phyloP scores from a whole-genome alignment of 2,888 invertebrate species.

The Malacosoma neustria region DNA sequence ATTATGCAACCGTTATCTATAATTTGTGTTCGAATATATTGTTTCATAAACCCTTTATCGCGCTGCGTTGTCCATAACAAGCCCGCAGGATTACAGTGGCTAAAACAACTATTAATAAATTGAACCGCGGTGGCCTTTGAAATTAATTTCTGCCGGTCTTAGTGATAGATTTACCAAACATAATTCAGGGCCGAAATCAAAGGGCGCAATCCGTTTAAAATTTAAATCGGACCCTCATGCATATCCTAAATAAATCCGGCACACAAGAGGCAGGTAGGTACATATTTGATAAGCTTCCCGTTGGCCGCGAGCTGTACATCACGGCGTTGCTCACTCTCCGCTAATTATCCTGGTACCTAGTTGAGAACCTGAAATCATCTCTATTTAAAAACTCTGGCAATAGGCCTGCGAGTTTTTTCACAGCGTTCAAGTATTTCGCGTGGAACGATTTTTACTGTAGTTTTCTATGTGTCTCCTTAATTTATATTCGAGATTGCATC shows the following conservation, averaged over 20 bases:
- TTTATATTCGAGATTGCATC: too few relatives aligned
- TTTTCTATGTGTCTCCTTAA: conserved; percentile 9
- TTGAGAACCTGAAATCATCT: conserved; percentile 46
- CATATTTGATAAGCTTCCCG: conserved; percentile 70
- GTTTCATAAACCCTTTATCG: conserved; percentile 44
- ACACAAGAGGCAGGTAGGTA: conserved; percentile 61
- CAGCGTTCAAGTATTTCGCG: conserved; percentile 12
- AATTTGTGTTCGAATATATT: conserved; percentile 33
- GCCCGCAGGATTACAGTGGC: conserved; percentile 36
- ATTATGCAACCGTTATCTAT: conserved; percentile 26
- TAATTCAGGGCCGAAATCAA: conserved; percentile 61
- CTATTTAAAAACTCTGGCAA: conserved; percentile 34
- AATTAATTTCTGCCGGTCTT: conserved; percentile 34
- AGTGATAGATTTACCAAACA: conserved; percentile 68
- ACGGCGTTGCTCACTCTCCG: conserved; percentile 47
- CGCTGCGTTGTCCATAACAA: conserved; percentile 29
- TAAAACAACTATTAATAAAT: conserved; percentile 57
- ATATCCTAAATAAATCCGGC: conserved; percentile 74
- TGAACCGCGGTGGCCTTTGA: conserved; percentile 41
- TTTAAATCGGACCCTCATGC: conserved; percentile 74
- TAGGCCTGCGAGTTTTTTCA: conserved; percentile 15
- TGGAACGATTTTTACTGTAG: conserved; percentile 11
- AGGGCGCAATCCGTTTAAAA: conserved; percentile 74
- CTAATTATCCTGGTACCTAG: conserved; percentile 59
- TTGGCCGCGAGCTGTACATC: conserved; percentile 38